Percentiles rank a stretch among this genome's conserved stretches.
phyloP scores from a whole-genome alignment of 2,113 vertebrate genomes.

The Malurus cyaneus region DNA sequence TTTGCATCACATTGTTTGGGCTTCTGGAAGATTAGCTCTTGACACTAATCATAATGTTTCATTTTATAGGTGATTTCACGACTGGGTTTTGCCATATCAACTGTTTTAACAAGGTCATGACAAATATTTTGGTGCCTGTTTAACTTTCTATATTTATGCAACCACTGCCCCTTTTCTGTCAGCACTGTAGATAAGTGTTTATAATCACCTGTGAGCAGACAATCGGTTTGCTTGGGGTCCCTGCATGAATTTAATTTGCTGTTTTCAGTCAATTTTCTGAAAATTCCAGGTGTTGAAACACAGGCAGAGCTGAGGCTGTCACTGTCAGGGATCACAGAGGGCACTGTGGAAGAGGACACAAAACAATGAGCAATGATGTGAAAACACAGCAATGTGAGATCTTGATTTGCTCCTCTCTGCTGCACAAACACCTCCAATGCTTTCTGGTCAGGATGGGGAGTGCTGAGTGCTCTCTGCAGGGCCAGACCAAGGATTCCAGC shows the following conservation, averaged over 20 bases:
- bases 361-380: background rate
- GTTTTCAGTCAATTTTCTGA: background rate
- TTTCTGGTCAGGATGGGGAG: background rate
- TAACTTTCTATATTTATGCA: background rate
- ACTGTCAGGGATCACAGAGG: background rate
- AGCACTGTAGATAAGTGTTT: background rate
- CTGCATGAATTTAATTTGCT: background rate
- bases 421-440: background rate
- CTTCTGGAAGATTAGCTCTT: constrained; percentile 21
- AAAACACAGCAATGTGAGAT: background rate
- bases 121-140: constrained; percentile 22
- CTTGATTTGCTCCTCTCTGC: background rate
- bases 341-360: background rate
- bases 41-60: constrained; percentile 12
- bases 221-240: background rate
- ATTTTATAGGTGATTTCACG: constrained; percentile 14
- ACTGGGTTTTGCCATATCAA: background rate
- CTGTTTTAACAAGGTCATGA: constrained; percentile 9
- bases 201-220: background rate
- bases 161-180: background rate
- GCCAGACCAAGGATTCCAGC: background rate
- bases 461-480: background rate
- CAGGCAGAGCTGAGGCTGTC: background rate
- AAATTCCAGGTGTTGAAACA: background rate
- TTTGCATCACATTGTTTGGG: background rate